These are phyloP conservation scores for Passerina amoena DNA, from an alignment of 2,113 vertebrate genomes.

Conservation along the genomic window DNA sequence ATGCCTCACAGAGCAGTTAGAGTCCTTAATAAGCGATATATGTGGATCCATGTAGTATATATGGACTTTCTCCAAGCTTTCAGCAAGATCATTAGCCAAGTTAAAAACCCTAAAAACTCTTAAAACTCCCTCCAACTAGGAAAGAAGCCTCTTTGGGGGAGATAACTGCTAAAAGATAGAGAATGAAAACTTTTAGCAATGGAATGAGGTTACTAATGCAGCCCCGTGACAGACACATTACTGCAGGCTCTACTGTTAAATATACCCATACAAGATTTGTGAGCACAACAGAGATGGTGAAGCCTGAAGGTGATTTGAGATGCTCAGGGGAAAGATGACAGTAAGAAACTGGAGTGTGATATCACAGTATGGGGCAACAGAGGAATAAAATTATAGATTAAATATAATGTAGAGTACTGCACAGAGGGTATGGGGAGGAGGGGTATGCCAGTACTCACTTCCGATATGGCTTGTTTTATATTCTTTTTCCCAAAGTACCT, in stretches of 20 bases:
- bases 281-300: not conserved
- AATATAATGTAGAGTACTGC: not conserved
- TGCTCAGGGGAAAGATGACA: not conserved
- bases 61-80: not conserved
- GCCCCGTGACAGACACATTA: not conserved
- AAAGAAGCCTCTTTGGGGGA: not conserved
- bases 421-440: accelerated
- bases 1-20: not conserved
- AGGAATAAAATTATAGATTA: not conserved
- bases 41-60: not conserved
- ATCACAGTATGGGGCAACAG: not conserved
- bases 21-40: not conserved
- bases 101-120: not conserved
- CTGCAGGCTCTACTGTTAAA: not conserved
- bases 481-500: not conserved
- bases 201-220: not conserved
- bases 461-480: not conserved
- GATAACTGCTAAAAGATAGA: not conserved
- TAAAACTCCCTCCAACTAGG: not conserved
- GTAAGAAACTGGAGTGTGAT: not conserved
- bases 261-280: not conserved
- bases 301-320: not conserved
- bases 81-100: not conserved
- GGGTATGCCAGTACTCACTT: not conserved
- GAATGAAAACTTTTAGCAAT: not conserved